phyloP scores from a whole-genome alignment of 2,888 invertebrate genomes.

The Formica aserva region DNA sequence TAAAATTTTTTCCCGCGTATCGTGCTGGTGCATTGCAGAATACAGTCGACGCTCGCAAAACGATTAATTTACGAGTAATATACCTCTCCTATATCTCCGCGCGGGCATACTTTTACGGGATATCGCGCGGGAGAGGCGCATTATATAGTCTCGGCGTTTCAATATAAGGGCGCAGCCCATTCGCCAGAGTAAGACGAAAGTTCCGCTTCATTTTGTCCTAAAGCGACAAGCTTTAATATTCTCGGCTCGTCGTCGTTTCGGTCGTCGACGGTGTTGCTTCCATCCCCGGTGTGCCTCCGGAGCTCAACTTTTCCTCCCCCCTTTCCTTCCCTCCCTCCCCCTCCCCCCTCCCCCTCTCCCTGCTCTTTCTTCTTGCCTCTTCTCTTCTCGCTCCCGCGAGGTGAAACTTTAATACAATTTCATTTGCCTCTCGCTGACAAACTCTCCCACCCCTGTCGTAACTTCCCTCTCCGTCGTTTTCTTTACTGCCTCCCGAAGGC shows the following conservation, averaged over 20 bases:
- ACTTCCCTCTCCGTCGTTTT: conserved; percentile 75
- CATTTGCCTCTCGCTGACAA: conserved; percentile 85
- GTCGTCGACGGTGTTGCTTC: conserved; percentile 57
- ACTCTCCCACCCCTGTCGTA: conserved; percentile 77
- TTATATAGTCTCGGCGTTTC: conserved; percentile 18
- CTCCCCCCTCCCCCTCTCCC: conserved; percentile 15
- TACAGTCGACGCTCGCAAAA: conserved; percentile 7
- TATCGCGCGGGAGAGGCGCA: background rate
- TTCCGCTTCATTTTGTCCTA: conserved; percentile 84
- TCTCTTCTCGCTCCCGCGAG: conserved; percentile 61
- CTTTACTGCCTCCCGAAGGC: conserved; percentile 82
- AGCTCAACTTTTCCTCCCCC: conserved; percentile 16
- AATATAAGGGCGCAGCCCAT: conserved; percentile 26
- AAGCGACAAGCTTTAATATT: conserved; percentile 86
- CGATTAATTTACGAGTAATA: conserved; percentile 34
- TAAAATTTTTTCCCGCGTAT: background rate
- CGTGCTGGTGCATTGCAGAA: background rate
- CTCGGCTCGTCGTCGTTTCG: conserved; percentile 63
- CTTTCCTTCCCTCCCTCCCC: background rate
- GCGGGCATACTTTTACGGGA: conserved; percentile 20
- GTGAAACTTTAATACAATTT: conserved; percentile 86
- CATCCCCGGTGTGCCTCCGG: conserved; percentile 49
- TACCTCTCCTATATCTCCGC: background rate
- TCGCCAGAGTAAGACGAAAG: conserved; percentile 60
- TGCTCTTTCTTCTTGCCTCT: conserved; percentile 45